A percentile compares a stretch with the other conserved stretches of the same genome.
Evolutionary conservation across 2,888 invertebrate species (phyloP).

Genomic region (Ischnura elegans): DNA sequence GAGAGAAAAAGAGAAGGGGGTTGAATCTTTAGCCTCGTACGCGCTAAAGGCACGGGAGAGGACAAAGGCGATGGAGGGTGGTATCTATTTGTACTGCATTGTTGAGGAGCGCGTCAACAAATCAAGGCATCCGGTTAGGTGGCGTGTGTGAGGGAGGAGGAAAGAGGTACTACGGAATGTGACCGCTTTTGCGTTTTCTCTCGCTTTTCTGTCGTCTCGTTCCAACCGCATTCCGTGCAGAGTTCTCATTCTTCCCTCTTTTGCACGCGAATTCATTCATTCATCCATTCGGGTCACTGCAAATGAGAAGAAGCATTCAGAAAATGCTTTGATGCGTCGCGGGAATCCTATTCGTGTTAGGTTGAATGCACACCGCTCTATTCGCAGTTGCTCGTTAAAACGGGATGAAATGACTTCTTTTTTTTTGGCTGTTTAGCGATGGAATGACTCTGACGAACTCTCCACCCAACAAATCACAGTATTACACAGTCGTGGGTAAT

Average conservation of each 20-base stretch:
- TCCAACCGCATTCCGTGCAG: not conserved
- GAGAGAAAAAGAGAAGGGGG: not conserved
- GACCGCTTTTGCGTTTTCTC: not conserved
- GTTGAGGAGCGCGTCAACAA: constrained; percentile 31
- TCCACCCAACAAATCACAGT: no score
- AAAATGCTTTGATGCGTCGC: no score
- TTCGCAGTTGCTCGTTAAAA: no score
- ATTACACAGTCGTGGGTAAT: no score
- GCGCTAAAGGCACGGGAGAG: not conserved
- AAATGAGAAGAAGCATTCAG: not conserved
- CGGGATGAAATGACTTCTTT: no score
- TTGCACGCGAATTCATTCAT: not conserved
- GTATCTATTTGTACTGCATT: constrained; percentile 35
- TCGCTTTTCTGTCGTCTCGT: not conserved
- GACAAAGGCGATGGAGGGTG: not conserved
- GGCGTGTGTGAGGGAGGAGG: not conserved
- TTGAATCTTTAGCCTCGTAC: not conserved
- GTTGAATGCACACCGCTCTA: no score
- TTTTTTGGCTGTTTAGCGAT: no score
- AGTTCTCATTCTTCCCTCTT: not conserved
- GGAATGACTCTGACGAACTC: no score
- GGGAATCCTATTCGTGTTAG: no score
- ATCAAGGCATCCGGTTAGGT: constrained; percentile 21
- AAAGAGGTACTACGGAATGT: not conserved
- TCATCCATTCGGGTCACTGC: not conserved